Evolutionary conservation across 2,797 vertebrate genomes (phyloP).

Genomic region (Alfaro cultratus): DNA sequence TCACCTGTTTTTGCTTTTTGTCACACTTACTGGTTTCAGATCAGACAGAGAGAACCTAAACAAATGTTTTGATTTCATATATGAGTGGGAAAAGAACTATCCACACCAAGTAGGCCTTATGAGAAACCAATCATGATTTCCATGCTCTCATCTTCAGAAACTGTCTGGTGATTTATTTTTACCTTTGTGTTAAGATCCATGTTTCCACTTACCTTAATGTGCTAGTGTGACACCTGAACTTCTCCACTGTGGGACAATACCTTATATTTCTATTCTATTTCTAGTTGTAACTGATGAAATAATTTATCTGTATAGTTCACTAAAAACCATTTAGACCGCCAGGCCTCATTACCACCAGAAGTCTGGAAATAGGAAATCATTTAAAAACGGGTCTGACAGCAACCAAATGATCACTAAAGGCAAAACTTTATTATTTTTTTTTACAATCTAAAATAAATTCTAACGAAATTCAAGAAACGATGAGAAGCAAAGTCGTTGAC

Average conservation of each 20-base stretch:
- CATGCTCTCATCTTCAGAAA: neutral
- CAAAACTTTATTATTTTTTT: neutral
- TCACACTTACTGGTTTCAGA: neutral
- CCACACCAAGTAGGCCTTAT: neutral
- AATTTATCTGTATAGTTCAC: neutral
- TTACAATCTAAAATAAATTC: neutral
- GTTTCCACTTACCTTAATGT: too few relatives aligned
- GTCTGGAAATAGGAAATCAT: neutral
- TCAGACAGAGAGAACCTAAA: neutral
- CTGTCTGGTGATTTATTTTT: too few relatives aligned
- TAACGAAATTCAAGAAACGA: neutral
- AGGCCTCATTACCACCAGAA: neutral
- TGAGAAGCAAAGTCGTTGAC: neutral
- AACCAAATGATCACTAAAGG: neutral
- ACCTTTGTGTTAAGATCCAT: too few relatives aligned
- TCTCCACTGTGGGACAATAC: neutral
- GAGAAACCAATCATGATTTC: neutral
- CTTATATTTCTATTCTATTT: neutral
- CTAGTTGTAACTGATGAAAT: neutral
- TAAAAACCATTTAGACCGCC: neutral
- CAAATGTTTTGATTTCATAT: neutral
- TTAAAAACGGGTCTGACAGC: neutral
- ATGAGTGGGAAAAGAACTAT: neutral
- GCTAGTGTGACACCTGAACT: neutral
- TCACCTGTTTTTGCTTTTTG: neutral